Base-by-base conservation (phyloP, 2,888 invertebrate genomes). In the Penaeus monodon region DNA sequence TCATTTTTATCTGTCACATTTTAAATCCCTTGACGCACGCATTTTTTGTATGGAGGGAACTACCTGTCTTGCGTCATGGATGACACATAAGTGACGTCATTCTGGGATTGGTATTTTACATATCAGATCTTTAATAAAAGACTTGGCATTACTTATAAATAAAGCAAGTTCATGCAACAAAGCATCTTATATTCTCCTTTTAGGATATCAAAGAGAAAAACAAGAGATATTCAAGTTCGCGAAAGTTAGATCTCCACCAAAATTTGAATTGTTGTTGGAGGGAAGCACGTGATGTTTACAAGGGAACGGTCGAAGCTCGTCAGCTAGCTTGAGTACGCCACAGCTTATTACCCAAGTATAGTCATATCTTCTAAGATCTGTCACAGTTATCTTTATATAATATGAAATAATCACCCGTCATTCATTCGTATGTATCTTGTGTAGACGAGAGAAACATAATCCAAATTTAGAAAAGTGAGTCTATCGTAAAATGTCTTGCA, bases 271-370 rank as follows among this genome's bases (percentile, higher is more conserved):
- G 66, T 80, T 70, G 70, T 79, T 27, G 80, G 24, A 38, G 33
- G 33, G 22, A 38, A 78, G 86, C 86, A 86, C 86, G 86, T 86
- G 86, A 86, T 86, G 86, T 86, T 85, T 85, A 83, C 83, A 68
- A 77, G 44, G n/a, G 85, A 70, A 38, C 20, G 22, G 33, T 0
- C 7, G 81, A 83, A 64, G 86, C 86, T 86, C 86, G 24, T 27
- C 27, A 63, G 49, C 83, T 83, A 86, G 86, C 33, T 27, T 2
- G 8, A 24, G n/a, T 66, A 10, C 44, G n/a, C 49, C 63, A n/a
- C 24, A 0, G 14, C 64, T 57, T 74, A 2, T n/a, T 8, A 49
- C 63, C 64, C 57, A 57, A 20, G 17, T 20, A 57, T 57, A 57
- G 57, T 57, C 57, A 57, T 20, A 12, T 57, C 57, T 57, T 17